Evolutionary conservation across 2,113 vertebrate species (phyloP).

Genomic region (Canis aureus): DNA sequence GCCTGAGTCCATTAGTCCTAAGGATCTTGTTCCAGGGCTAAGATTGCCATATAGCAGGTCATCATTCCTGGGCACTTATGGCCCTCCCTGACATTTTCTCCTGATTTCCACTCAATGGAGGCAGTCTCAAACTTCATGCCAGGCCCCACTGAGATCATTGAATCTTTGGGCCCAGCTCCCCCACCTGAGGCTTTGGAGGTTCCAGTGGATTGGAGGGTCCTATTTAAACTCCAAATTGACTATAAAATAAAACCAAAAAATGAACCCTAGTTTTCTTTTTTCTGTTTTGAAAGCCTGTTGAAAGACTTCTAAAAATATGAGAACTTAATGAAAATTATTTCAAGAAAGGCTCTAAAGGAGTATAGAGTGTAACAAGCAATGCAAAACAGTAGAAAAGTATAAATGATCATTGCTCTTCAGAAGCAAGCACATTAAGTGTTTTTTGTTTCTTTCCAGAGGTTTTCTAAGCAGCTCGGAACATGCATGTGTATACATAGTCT

Average conservation of each 20-base stretch:
- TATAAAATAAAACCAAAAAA: neutral
- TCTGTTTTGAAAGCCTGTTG: neutral
- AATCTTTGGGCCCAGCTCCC: fast-evolving
- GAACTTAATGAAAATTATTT: neutral
- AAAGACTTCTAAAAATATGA: neutral
- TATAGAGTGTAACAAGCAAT: neutral
- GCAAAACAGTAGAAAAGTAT: neutral
- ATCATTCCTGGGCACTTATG: neutral
- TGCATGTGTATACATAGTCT: neutral
- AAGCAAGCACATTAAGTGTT: neutral
- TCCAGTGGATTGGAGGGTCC: neutral
- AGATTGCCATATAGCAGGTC: neutral
- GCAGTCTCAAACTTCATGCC: fast-evolving
- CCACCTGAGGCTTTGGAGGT: fast-evolving
- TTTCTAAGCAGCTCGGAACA: neutral
- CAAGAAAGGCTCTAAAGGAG: neutral
- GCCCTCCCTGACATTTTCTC: neutral
- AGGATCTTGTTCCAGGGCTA: neutral
- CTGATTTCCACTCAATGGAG: neutral
- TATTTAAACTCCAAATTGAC: neutral
- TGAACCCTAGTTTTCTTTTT: neutral
- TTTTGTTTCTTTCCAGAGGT: neutral
- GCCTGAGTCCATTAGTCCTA: fast-evolving
- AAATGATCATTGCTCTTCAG: fast-evolving
- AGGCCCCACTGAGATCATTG: fast-evolving